A percentile compares a stretch with the other conserved stretches of the same genome.
phyloP scores from a whole-genome alignment of 2,797 vertebrate genomes.

The Meda fulgida region DNA sequence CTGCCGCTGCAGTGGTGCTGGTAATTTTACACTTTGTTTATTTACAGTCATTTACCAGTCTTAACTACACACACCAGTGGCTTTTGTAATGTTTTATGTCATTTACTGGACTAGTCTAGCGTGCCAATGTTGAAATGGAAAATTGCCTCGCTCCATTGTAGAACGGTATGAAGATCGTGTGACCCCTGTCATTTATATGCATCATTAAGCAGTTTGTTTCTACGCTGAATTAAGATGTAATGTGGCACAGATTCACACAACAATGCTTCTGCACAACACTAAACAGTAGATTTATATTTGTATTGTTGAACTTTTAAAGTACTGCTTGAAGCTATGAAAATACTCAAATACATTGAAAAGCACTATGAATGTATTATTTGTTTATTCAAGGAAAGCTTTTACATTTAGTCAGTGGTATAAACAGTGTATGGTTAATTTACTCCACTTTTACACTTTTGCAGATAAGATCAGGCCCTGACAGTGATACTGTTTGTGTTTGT shows the following conservation, averaged over 20 bases:
- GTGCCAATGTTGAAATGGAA: constrained; percentile 8
- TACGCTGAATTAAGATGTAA: constrained; percentile 3
- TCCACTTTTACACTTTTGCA: not conserved
- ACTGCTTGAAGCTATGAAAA: not conserved
- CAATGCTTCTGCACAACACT: not conserved
- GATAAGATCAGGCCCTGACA: not conserved
- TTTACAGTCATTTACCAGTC: constrained; percentile 25
- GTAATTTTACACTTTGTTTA: constrained; percentile 77
- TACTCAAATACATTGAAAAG: not conserved
- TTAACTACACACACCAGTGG: constrained; percentile 25
- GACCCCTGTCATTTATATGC: not conserved
- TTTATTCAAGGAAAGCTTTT: not conserved
- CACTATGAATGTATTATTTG: not conserved
- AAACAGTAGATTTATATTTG: not conserved
- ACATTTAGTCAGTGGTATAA: not conserved
- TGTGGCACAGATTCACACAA: not conserved
- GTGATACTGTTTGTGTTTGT: not conserved
- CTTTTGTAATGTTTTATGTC: constrained; percentile 1
- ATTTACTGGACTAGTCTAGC: constrained; percentile 10
- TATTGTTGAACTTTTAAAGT: not conserved
- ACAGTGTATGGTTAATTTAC: not conserved
- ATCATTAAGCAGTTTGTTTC: constrained; percentile 3
- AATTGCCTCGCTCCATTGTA: not conserved
- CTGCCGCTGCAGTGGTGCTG: constrained; percentile 98
- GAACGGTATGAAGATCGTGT: not conserved